These are phyloP conservation scores for Sebastes steindachneri DNA, from an alignment of 2,797 vertebrate genomes.

Conservation along the genomic window DNA sequence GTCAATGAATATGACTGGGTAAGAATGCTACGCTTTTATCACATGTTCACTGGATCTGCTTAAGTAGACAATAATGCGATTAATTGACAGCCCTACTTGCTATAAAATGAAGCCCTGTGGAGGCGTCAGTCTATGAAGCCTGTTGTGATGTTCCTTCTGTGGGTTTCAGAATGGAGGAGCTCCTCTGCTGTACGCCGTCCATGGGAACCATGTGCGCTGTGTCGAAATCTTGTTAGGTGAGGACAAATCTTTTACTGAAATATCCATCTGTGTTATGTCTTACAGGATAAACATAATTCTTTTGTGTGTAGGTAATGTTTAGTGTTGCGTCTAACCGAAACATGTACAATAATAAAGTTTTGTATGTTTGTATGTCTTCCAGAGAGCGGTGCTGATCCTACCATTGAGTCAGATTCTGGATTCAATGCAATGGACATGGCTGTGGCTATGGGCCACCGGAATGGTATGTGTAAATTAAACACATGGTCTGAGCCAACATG, in stretches of 20 bases:
- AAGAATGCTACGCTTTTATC: constrained; percentile 31
- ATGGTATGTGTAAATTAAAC: constrained; percentile 83
- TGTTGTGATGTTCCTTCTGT: constrained; percentile 13
- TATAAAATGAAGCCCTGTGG: neutral
- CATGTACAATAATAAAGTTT: neutral
- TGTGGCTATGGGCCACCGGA: constrained; percentile 94
- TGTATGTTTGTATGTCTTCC: neutral
- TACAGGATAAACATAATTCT: neutral
- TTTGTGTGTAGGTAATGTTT: neutral
- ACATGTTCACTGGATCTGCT: neutral
- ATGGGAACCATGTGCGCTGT: constrained; percentile 97
- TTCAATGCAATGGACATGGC: constrained; percentile 99
- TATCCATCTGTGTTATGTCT: neutral
- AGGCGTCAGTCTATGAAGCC: accelerated
- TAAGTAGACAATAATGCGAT: too few species aligned
- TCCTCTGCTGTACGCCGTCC: constrained; percentile 95
- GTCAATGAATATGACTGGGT: constrained; percentile 99
- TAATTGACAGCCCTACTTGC: neutral
- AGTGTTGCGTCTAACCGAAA: neutral
- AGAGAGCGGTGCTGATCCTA: constrained; percentile 98
- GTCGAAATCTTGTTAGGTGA: constrained; percentile 97
- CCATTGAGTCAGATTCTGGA: constrained; percentile 95
- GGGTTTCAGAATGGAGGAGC: constrained; percentile 95
- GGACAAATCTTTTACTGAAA: constrained; percentile 8
- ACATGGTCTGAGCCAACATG: neutral